Base-by-base conservation (phyloP, 2,797 vertebrate species). In the Erpetoichthys calabaricus region DNA sequence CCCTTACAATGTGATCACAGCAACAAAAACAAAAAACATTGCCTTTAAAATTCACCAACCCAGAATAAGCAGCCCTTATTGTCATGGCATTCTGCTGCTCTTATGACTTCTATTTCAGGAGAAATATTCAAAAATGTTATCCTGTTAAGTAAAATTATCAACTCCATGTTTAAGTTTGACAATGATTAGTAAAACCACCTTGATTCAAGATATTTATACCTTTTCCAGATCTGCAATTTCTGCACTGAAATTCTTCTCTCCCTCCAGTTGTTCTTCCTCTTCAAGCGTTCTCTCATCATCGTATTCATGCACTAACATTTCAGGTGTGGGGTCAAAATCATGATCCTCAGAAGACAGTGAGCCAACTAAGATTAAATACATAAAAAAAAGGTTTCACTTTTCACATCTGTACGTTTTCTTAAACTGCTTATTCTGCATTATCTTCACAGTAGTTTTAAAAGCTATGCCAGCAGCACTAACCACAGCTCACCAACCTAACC, bases 271-370 rank as follows among this genome's bases (percentile, higher is more conserved):
- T 80, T 99, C 95, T 68, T 97, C 95, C 56, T 99, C 94, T 74
- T 99, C 95, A 1, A 98, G 83, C 65, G 95, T 97, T 75, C 91
- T 79, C 68, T 98, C 94, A 53, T 98, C 95, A 66, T 97, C 94
- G 67, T 91, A 97, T 67, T 97, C 95, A 61, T 97, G 94, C 66
- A 96, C 92, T 85, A 99, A 70, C 92, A 98, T 98, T 77, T 99
- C 95, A 75, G 90, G 91, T 59, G 92, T 91, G 8, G 94, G 94
- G 80, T 97, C 94, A 76, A 99, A 98, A 73, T 99, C 95, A 89
- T 98, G 94, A 77, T 99, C 95, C 68, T 99, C 94, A 61, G 95
- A 98, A 6, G 94, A 99, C 80, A 99, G 86, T 83, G 95, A 97
- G 81, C 94, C 94, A 86, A 94, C 93, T 95, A 69, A 43, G 61